These are phyloP conservation scores for Lytechinus pictus DNA, from an alignment of 35 echinoderm and acorn worm species.

Conservation along the genomic window DNA sequence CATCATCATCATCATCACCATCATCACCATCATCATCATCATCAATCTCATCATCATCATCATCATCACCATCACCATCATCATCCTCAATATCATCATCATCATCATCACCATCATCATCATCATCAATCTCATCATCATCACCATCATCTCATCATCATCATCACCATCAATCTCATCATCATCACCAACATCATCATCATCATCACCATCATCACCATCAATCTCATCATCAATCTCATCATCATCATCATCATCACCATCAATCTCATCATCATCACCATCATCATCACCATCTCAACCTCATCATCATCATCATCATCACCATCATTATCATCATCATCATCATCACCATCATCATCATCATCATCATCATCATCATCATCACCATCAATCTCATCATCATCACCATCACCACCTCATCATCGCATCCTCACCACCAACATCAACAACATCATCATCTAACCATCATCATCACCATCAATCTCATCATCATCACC, in stretches of 20 bases:
- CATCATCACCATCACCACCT: background rate
- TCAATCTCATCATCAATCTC: background rate
- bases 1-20: slow-evolving; percentile 6
- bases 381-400: slow-evolving; percentile 16
- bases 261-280: slow-evolving; percentile 13
- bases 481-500: slow-evolving; percentile 29
- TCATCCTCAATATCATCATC: background rate
- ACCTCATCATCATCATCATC: slow-evolving; percentile 23
- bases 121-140: slow-evolving; percentile 13
- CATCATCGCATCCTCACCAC: background rate
- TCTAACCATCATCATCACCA: background rate
- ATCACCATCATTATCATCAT: background rate
- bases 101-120: background rate
- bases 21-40: background rate
- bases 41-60: slow-evolving; percentile 18
- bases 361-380: background rate
- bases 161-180: background rate
- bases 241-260: slow-evolving; percentile 37
- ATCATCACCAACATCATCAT: background rate
- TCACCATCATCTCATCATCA: background rate
- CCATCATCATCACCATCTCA: background rate
- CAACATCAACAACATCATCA: background rate
- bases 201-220: background rate
- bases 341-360: background rate
- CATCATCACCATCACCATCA: background rate